Conservation (phyloP, 2,888 invertebrate genomes). For the Augochlorella aurata region DNA sequence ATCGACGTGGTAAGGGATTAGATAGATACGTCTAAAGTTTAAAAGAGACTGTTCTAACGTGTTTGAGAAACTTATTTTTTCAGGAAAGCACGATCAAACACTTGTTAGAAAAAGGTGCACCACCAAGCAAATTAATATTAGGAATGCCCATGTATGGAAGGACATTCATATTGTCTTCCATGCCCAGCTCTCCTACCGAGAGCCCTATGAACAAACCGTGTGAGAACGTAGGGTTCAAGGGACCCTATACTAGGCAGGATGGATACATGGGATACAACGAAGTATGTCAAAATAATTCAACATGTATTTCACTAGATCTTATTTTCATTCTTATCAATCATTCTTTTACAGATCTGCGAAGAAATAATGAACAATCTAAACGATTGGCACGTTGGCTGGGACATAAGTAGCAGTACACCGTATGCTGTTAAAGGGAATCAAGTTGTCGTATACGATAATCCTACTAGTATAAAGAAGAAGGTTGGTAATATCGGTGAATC, state of each 20-base stretch:
- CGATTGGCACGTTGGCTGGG: constrained; percentile 88
- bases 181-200: constrained; percentile 61
- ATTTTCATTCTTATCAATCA: neutral
- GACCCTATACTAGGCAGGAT: constrained; percentile 89
- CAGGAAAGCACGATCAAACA: constrained; percentile 90
- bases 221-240: constrained; percentile 87
- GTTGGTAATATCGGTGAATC: constrained; percentile 78
- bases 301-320: too few species aligned
- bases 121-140: constrained; percentile 89
- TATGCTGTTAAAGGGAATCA: constrained; percentile 85
- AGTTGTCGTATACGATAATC: constrained; percentile 90
- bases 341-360: constrained; percentile 73
- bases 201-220: constrained; percentile 83
- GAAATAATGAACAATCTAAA: constrained; percentile 56
- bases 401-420: constrained; percentile 86
- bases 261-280: constrained; percentile 96
- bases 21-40: neutral
- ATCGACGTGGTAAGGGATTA: constrained; percentile 87
- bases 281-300: constrained; percentile 80
- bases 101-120: constrained; percentile 88
- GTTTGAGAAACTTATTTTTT: neutral
- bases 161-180: constrained; percentile 85
- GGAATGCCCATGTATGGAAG: constrained; percentile 93
- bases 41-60: neutral
- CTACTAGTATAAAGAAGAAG: constrained; percentile 89